Percentiles rank a stretch among this genome's conserved stretches.
phyloP scores from a whole-genome alignment of 2,113 vertebrate species.

The Ptilorrhoa leucosticta region DNA sequence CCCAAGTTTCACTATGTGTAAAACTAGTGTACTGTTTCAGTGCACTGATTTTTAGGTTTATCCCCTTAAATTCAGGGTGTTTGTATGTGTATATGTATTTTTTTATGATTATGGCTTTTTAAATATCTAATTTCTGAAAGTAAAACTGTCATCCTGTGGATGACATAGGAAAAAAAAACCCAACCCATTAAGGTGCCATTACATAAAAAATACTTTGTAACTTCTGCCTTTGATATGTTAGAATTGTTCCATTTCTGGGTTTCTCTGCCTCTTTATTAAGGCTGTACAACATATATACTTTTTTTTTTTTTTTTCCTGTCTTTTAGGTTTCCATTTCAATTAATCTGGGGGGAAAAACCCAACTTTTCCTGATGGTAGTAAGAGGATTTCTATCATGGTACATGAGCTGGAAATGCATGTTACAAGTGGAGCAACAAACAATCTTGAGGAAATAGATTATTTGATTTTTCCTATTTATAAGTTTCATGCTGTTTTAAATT shows the following conservation, averaged over 20 bases:
- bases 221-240: background rate
- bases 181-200: background rate
- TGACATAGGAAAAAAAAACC: accelerated
- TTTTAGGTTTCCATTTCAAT: background rate
- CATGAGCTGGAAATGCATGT: background rate
- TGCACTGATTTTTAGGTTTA: background rate
- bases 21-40: background rate
- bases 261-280: background rate
- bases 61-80: background rate
- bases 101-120: background rate
- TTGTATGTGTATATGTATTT: background rate
- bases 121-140: background rate
- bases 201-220: background rate
- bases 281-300: no score
- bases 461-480: conserved; percentile 26
- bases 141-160: background rate
- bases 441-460: background rate
- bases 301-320: background rate
- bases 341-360: accelerated
- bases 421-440: background rate
- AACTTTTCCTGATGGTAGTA: background rate
- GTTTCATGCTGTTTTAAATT: conserved; percentile 12
- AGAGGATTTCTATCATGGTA: background rate
- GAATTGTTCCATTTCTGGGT: background rate
- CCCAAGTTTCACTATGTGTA: background rate